Evolutionary conservation across 2,888 invertebrate species (phyloP), one percentile per base, ranked within the genome.

Genomic region (Nemotelus pantherinus): DNA sequence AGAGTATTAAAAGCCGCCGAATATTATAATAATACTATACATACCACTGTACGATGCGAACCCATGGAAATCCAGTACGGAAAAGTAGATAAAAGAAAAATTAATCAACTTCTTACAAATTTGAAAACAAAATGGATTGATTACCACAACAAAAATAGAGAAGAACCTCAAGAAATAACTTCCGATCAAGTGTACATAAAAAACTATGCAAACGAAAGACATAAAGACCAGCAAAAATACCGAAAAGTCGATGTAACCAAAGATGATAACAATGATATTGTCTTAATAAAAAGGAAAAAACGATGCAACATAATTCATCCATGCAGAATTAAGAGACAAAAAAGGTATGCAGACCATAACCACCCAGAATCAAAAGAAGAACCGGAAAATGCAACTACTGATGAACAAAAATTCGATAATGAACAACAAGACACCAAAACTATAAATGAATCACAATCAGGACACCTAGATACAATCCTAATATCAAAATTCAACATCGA

Each of bases 21-120:
- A 65, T 10, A 65, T 47, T 65, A 65, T 65, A 65, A 65, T 45
- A 44, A 45, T 10, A 65, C 45, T 3, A 65, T 65, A 44, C 65
- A 65, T 47, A 45, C 65, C 9, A 58, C 58, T 58, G 25, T 25
- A 7, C 10, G 9, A 44, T 4, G 7, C 7, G 2, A 64, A 44
- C 64, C 64, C 43, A 43, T 64, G 41, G 43, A 64, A 5, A 64
- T 43, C 6, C 64, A 64, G 43, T 45, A 45, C 9, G 65, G 65
- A 47, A 45, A 45, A 10, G 3, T n/a, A 6, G 41, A 65, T 57
- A 65, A 65, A 65, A 3, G 47, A 10, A 65, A 65, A 65, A n/a
- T 65, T 7, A 45, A 10, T n/a, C 7, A 65, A 65, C 9, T 9
- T n/a, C 44, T 65, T n/a, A 45, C 9, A 65, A 50, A n/a, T 9